These are phyloP conservation scores for Papilio demoleus DNA, from an alignment of 2,888 invertebrate genomes.

Conservation along the genomic window DNA sequence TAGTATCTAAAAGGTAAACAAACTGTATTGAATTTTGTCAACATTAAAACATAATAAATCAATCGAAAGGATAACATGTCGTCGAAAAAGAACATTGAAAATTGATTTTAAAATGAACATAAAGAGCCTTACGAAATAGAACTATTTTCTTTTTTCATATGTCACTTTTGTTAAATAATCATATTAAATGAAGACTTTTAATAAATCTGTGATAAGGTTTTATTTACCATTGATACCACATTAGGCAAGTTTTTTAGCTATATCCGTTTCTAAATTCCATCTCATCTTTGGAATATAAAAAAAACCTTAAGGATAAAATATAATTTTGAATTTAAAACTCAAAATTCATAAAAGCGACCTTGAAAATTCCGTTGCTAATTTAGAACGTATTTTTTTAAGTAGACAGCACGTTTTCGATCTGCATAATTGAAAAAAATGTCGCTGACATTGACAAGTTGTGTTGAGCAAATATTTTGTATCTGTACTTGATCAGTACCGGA, in stretches of 20 bases:
- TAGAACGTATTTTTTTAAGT: slow-evolving; percentile 16
- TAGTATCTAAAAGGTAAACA: slow-evolving; percentile 14
- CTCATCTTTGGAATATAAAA: no score
- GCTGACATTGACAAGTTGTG: slow-evolving; percentile 31
- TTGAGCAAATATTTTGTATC: slow-evolving; percentile 27
- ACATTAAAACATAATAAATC: neutral
- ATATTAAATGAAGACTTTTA: no score
- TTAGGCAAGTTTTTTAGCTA: no score
- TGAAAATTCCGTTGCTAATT: neutral
- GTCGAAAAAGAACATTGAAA: neutral
- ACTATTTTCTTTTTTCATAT: no score
- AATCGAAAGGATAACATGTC: neutral
- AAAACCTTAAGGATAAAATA: no score
- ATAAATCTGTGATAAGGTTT: no score
- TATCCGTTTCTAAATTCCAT: no score
- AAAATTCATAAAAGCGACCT: slow-evolving; percentile 5
- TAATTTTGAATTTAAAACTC: neutral
- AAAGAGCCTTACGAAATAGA: no score
- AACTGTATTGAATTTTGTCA: neutral
- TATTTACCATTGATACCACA: no score
- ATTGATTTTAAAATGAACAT: neutral
- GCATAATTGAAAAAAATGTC: slow-evolving; percentile 31
- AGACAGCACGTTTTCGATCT: slow-evolving; percentile 3
- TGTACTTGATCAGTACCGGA: slow-evolving; percentile 25
- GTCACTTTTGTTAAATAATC: no score